Conservation (phyloP, 1,140 invertebrate genomes). For the Lepidostoma basale region DNA sequence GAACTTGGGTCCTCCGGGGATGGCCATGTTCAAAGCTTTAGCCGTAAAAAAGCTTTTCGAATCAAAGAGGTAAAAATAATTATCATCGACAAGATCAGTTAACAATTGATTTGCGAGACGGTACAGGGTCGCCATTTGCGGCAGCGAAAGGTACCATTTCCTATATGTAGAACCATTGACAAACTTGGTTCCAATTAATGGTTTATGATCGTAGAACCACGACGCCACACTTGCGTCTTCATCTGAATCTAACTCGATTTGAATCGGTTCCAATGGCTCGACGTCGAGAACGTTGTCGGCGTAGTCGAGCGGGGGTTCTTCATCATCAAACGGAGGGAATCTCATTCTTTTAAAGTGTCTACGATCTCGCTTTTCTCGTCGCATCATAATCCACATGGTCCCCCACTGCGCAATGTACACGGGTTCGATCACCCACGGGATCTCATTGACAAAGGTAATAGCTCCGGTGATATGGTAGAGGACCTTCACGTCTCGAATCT, state of each 20-base stretch:
- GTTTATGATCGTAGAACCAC: slow-evolving; percentile 99
- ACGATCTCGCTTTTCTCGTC: slow-evolving; percentile 97
- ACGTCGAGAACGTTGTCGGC: slow-evolving; percentile 99
- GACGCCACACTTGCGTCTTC: slow-evolving; percentile 90
- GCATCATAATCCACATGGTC: slow-evolving; percentile 99
- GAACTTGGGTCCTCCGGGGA: slow-evolving; percentile 99
- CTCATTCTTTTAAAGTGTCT: slow-evolving; percentile 99
- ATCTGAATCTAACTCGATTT: slow-evolving; percentile 96
- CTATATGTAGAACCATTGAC: slow-evolving; percentile 98
- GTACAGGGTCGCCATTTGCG: slow-evolving; percentile 97
- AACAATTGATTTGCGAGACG: slow-evolving; percentile 97
- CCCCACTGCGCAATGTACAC: slow-evolving; percentile 99
- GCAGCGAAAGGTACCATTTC: slow-evolving; percentile 93
- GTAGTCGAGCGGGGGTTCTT: slow-evolving; percentile 99
- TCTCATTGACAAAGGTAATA: slow-evolving; percentile 99
- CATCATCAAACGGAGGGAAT: slow-evolving; percentile 99
- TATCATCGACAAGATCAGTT: slow-evolving; percentile 97
- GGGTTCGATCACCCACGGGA: slow-evolving; percentile 99
- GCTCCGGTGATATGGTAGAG: slow-evolving; percentile 98
- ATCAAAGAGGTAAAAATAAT: slow-evolving; percentile 99
- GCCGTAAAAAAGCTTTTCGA: slow-evolving; percentile 99
- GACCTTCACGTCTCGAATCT: slow-evolving; percentile 97
- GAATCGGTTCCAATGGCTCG: slow-evolving; percentile 98
- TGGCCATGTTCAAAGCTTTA: slow-evolving; percentile 99
- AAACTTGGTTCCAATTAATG: slow-evolving; percentile 87